Conservation (phyloP, 2,888 invertebrate species). For the Crioceris asparagi region DNA sequence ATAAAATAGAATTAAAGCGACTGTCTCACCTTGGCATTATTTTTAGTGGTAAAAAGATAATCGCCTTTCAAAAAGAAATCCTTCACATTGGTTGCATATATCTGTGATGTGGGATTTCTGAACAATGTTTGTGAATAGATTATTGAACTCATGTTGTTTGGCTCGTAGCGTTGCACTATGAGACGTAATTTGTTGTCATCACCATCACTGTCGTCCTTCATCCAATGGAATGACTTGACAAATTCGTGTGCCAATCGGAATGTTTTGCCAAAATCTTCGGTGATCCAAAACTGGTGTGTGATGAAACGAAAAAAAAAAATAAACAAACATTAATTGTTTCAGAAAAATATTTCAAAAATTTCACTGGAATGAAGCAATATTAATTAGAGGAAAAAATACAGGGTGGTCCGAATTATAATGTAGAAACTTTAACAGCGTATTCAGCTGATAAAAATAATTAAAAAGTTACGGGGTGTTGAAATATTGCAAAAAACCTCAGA, state of each 20-base stretch:
- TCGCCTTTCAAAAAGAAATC: slow-evolving; percentile 77
- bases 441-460: too few relatives aligned
- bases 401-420: too few relatives aligned
- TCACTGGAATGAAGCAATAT: too few relatives aligned
- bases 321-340: too few relatives aligned
- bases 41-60: slow-evolving; percentile 75
- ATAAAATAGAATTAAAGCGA: too few relatives aligned
- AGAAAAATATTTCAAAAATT: too few relatives aligned
- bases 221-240: slow-evolving; percentile 74
- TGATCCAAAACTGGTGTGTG: slow-evolving; percentile 72
- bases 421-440: too few relatives aligned
- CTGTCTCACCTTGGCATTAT: slow-evolving; percentile 43
- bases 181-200: slow-evolving; percentile 39
- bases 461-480: too few relatives aligned
- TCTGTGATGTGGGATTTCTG: slow-evolving; percentile 22
- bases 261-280: slow-evolving; percentile 60
- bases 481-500: too few relatives aligned
- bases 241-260: slow-evolving; percentile 59
- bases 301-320: too few relatives aligned
- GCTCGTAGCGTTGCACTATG: slow-evolving; percentile 58
- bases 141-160: slow-evolving; percentile 47
- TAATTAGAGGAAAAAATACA: too few relatives aligned
- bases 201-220: slow-evolving; percentile 40
- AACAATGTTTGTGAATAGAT: slow-evolving; percentile 34
- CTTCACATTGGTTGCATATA: slow-evolving; percentile 49